These are phyloP conservation scores for Numida meleagris DNA, from an alignment of 2,113 vertebrate genomes.

Conservation along the genomic window DNA sequence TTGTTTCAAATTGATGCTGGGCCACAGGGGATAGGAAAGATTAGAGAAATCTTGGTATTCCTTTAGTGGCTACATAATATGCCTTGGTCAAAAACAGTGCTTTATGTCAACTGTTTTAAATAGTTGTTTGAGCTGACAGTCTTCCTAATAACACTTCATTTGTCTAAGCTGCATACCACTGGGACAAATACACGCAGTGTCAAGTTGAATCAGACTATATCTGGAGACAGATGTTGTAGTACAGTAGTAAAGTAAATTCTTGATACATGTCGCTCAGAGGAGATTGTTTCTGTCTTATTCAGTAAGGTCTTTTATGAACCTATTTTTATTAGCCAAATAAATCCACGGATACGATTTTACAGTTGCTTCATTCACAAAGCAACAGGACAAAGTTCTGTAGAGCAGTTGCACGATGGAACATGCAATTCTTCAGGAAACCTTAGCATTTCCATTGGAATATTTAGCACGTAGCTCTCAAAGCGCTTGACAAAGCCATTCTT, in stretches of 20 bases:
- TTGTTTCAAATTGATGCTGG: background rate
- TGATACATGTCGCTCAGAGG: background rate
- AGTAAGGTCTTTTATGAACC: background rate
- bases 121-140: background rate
- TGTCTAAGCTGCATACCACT: background rate
- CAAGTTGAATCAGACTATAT: background rate
- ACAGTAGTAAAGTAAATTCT: background rate
- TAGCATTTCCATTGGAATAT: background rate
- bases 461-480: background rate
- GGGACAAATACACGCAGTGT: background rate
- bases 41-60: background rate
- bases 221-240: background rate
- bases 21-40: background rate
- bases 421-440: background rate
- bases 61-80: background rate
- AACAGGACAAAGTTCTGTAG: background rate
- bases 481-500: background rate
- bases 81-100: background rate
- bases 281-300: background rate
- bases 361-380: background rate
- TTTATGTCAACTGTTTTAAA: background rate
- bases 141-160: conserved; percentile 27
- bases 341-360: background rate
- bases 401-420: background rate
- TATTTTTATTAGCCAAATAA: background rate